These are phyloP conservation scores for Mallotus villosus DNA, from an alignment of 2,797 vertebrate species.

Conservation along the genomic window DNA sequence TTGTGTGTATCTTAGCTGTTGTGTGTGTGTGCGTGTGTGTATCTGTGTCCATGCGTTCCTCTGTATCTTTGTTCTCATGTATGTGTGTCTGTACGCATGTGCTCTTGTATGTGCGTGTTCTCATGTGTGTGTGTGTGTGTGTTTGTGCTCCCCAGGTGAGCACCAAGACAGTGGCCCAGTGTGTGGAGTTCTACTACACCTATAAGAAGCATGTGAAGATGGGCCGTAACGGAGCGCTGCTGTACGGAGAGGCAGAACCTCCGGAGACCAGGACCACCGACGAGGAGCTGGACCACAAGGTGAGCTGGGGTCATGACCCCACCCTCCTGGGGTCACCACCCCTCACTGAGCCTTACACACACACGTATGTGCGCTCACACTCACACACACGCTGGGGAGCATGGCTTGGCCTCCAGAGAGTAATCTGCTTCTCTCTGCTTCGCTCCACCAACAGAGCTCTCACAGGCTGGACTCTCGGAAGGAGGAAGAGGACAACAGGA, in stretches of 20 bases:
- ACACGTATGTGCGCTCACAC: neutral
- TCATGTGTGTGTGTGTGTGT: constrained; percentile 1
- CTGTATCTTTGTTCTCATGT: no score
- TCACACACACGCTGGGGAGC: neutral
- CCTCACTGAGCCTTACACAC: neutral
- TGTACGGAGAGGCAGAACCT: constrained; percentile 85
- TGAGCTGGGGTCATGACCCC: constrained; percentile 56
- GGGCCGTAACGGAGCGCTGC: constrained; percentile 86
- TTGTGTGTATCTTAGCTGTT: no score
- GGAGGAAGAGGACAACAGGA: constrained; percentile 84
- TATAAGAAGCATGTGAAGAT: constrained; percentile 97
- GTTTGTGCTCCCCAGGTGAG: constrained; percentile 77
- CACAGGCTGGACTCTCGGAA: constrained; percentile 81
- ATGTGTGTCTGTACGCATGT: neutral
- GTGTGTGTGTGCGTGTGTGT: no score
- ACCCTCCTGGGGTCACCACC: neutral
- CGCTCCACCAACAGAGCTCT: constrained; percentile 76
- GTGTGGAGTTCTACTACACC: constrained; percentile 98
- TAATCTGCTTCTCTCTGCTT: neutral
- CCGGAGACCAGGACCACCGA: constrained; percentile 75
- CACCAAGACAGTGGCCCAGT: constrained; percentile 93
- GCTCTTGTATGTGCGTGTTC: neutral
- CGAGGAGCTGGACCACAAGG: constrained; percentile 87
- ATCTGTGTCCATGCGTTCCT: no score
- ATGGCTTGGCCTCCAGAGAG: neutral